A percentile compares a stretch with the other conserved stretches of the same genome.
Conservation (phyloP, 2,113 vertebrate genomes). For the Tyrannus savana region DNA sequence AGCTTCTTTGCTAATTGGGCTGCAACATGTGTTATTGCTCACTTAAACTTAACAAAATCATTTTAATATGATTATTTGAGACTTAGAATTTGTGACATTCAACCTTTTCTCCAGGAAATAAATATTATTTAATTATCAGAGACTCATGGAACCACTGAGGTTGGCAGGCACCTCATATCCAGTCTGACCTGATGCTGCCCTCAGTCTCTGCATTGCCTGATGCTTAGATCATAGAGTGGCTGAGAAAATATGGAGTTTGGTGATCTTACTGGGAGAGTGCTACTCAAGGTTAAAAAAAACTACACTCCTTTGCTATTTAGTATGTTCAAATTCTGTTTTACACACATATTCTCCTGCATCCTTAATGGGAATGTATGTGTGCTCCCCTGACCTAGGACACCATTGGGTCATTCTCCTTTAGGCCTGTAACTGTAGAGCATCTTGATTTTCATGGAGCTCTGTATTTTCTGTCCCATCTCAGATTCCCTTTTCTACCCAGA, state of each 20-base stretch:
- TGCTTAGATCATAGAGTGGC: neutral
- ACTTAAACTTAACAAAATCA: constrained; percentile 9
- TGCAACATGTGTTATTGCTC: neutral
- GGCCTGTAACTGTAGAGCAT: neutral
- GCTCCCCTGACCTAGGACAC: neutral
- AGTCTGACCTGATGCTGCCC: neutral
- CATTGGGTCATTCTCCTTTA: neutral
- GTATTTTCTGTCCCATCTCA: neutral
- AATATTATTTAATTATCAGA: constrained; percentile 32
- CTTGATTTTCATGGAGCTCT: neutral
- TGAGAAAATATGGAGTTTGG: neutral
- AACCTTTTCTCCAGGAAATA: neutral
- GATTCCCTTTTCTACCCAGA: neutral
- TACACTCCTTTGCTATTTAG: neutral
- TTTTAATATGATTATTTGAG: constrained; percentile 41
- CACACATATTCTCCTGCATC: neutral
- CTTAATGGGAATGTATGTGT: neutral
- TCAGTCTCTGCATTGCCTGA: neutral
- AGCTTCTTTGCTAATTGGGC: constrained; percentile 51
- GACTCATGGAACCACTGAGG: neutral
- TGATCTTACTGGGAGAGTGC: neutral
- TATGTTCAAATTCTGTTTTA: neutral
- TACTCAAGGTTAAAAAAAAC: neutral
- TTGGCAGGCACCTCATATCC: neutral
- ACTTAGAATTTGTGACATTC: neutral